phyloP scores from a whole-genome alignment of 53 echinoderm and acorn worm genomes.

The Zoroaster sp. region DNA sequence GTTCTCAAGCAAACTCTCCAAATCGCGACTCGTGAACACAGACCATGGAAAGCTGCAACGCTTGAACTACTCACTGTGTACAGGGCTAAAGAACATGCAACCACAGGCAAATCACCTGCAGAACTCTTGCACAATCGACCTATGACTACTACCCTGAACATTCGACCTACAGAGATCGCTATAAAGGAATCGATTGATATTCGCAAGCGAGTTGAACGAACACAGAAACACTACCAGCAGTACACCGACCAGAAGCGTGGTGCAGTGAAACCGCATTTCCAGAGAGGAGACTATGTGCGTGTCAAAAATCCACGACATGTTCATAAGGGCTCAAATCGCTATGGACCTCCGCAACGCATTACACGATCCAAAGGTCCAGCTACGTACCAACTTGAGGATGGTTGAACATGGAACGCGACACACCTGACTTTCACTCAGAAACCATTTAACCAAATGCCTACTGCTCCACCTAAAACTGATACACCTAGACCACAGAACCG shows the following conservation, averaged over 20 bases:
- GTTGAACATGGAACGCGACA: neutral
- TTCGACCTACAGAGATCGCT: neutral
- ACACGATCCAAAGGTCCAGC: neutral
- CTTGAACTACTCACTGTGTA: no score
- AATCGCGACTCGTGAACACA: no score
- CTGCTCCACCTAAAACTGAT: no score
- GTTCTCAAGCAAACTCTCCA: no score
- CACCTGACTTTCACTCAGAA: no score
- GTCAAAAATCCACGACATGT: neutral
- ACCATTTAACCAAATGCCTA: no score
- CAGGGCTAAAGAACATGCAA: constrained; percentile 27
- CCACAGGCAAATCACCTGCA: constrained; percentile 9
- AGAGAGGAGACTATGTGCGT: neutral
- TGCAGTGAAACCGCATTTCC: neutral
- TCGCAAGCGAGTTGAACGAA: no score
- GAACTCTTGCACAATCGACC: constrained; percentile 1
- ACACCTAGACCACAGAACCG: no score
- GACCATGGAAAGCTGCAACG: no score
- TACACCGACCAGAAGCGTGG: neutral
- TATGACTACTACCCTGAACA: constrained; percentile 23
- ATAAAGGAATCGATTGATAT: no score
- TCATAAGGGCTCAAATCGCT: neutral
- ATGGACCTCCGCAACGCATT: neutral
- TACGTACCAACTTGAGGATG: neutral
- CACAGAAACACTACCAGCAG: neutral